These are phyloP conservation scores for Ammodytes marinus DNA, from an alignment of 2,113 vertebrate species.

Conservation along the genomic window DNA sequence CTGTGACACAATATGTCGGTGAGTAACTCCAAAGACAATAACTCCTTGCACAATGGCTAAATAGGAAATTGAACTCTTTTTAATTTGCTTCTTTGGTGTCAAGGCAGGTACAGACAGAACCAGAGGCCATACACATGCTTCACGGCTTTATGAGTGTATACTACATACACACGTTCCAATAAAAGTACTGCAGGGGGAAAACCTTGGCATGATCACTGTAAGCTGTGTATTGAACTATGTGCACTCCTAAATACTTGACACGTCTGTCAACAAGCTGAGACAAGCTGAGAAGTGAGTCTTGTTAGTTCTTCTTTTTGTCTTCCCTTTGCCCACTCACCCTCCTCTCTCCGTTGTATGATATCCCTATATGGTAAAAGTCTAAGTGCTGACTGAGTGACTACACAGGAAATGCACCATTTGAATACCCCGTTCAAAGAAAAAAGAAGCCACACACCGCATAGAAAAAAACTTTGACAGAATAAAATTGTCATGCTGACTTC, in stretches of 20 bases:
- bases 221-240: background rate
- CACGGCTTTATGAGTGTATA: background rate
- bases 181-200: background rate
- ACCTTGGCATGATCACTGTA: slow-evolving; percentile 18
- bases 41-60: too few relatives aligned
- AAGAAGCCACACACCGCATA: background rate
- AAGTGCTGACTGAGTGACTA: slow-evolving; percentile 41
- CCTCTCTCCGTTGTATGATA: slow-evolving; percentile 45
- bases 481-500: slow-evolving; percentile 3
- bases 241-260: slow-evolving; percentile 36
- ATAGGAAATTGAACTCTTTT: too few relatives aligned
- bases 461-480: background rate
- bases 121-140: background rate
- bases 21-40: too few relatives aligned
- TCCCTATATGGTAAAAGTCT: slow-evolving; percentile 83
- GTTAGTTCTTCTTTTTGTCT: slow-evolving; percentile 71
- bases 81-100: slow-evolving; percentile 9
- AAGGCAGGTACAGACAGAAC: slow-evolving; percentile 63
- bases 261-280: slow-evolving; percentile 67
- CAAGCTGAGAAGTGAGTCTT: slow-evolving; percentile 62
- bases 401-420: slow-evolving; percentile 75
- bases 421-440: slow-evolving; percentile 23
- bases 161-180: slow-evolving; percentile 26
- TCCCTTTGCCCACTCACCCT: slow-evolving; percentile 35
- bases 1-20: too few relatives aligned